Evolutionary conservation across 2,888 invertebrate genomes (phyloP).

Genomic region (Adelphocoris suturalis): DNA sequence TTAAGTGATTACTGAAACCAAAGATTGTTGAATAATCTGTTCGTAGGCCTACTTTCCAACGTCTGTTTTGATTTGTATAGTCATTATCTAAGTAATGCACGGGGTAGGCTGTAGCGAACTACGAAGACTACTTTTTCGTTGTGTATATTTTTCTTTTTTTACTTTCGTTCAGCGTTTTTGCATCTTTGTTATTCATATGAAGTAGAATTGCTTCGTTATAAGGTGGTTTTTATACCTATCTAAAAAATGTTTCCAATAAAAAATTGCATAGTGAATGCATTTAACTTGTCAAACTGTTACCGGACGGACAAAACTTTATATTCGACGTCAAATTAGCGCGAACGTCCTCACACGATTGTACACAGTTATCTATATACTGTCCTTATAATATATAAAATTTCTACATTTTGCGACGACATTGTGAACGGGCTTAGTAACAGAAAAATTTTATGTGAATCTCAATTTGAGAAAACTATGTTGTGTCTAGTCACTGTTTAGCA

Average conservation of each 20-base stretch:
- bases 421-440: background rate
- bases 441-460: conserved; percentile 26
- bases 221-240: no score
- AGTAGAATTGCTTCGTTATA: background rate
- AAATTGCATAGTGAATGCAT: background rate
- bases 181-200: background rate
- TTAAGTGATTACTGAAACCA: conserved; percentile 68
- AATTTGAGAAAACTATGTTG: conserved; percentile 20
- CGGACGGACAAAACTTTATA: background rate
- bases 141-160: conserved; percentile 5
- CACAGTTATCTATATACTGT: background rate
- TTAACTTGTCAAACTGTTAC: background rate
- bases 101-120: background rate
- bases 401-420: background rate
- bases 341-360: background rate
- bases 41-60: background rate
- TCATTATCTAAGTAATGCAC: background rate
- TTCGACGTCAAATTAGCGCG: background rate
- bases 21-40: conserved; percentile 58
- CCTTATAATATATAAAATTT: background rate
- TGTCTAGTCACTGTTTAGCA: conserved; percentile 61
- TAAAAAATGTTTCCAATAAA: no score
- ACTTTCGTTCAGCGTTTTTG: background rate
- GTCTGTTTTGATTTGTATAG: background rate
- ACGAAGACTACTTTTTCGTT: conserved; percentile 34